Conservation (phyloP, 2,113 vertebrate species). For the Meles meles region DNA sequence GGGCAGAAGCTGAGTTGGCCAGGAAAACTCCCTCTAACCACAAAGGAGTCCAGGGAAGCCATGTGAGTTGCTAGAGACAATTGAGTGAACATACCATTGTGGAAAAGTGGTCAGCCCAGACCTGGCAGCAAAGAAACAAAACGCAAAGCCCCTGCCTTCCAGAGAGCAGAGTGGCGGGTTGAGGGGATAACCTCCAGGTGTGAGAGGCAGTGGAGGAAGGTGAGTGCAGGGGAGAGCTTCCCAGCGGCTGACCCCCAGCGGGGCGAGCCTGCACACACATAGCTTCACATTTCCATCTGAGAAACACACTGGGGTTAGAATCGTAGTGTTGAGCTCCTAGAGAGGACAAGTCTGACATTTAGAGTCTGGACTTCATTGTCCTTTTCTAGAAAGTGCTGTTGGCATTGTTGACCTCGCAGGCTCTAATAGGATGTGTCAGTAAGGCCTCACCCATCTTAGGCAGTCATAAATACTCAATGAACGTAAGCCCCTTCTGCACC, state of each 20-base stretch:
- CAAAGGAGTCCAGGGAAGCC: background rate
- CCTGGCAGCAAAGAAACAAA: background rate
- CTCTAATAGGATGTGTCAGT: background rate
- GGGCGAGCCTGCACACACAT: fast-evolving
- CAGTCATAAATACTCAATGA: background rate
- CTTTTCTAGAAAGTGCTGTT: background rate
- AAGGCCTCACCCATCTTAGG: background rate
- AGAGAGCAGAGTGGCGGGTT: background rate
- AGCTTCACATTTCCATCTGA: background rate
- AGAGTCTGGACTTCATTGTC: background rate
- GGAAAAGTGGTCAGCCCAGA: background rate
- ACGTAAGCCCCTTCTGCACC: background rate
- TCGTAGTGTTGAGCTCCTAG: background rate
- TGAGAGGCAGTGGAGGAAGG: background rate
- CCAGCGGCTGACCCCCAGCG: background rate
- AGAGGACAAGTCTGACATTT: background rate
- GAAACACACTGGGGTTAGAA: background rate
- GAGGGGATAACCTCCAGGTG: background rate
- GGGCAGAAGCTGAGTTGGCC: background rate
- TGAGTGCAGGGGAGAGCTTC: background rate
- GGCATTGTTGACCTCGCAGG: background rate
- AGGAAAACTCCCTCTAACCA: background rate
- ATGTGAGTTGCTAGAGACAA: background rate
- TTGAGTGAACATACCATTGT: background rate
- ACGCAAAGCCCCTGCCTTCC: background rate